These are phyloP conservation scores for Erebia epiphron DNA, from an alignment of 2,888 invertebrate genomes.

Conservation along the genomic window DNA sequence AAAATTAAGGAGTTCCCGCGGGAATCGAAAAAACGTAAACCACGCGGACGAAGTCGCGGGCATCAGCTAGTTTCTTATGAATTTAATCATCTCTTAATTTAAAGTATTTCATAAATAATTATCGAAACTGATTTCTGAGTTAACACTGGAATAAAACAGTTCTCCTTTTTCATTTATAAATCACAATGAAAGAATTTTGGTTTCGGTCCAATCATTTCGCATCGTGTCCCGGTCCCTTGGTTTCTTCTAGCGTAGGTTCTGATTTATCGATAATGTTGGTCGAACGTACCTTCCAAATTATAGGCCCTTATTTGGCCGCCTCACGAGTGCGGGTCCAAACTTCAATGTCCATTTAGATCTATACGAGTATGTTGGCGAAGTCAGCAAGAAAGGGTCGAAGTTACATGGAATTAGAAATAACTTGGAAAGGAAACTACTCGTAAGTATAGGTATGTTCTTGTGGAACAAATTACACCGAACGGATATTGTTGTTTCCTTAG, in stretches of 20 bases:
- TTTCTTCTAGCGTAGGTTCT: constrained; percentile 32
- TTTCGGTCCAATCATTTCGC: constrained; percentile 32
- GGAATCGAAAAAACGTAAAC: too few relatives aligned
- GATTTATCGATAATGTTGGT: constrained; percentile 40
- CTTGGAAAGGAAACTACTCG: constrained; percentile 23
- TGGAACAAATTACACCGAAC: constrained; percentile 21
- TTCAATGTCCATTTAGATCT: constrained; percentile 22
- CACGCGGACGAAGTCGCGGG: too few relatives aligned
- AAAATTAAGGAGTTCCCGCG: too few relatives aligned
- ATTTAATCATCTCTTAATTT: background rate
- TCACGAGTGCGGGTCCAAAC: constrained; percentile 22
- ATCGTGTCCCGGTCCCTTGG: constrained; percentile 27
- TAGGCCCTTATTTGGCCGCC: constrained; percentile 31
- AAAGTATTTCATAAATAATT: background rate
- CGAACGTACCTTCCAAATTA: constrained; percentile 36
- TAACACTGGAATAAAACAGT: background rate
- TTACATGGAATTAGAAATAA: constrained; percentile 25
- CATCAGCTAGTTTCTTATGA: too few relatives aligned
- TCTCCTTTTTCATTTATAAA: constrained; percentile 12
- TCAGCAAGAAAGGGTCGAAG: constrained; percentile 24
- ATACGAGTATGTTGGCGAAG: constrained; percentile 8
- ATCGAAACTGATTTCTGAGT: background rate
- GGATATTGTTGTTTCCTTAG: constrained; percentile 18
- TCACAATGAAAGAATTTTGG: constrained; percentile 28
- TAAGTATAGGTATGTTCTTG: constrained; percentile 25